Base-by-base conservation (phyloP, 2,888 invertebrate species). In the Seira sanloemensis region DNA sequence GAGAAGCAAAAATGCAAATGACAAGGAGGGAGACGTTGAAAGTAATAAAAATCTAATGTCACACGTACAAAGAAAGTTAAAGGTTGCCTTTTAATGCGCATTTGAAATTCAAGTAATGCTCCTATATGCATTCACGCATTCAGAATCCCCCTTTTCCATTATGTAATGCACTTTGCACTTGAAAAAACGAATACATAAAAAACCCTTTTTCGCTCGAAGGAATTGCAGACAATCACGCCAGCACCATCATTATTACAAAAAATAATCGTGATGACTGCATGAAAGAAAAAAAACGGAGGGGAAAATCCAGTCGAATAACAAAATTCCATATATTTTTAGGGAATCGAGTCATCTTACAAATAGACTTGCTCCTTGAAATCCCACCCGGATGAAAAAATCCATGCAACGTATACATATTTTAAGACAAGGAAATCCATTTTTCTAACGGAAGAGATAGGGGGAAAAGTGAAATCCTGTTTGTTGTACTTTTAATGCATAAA, bases 171-270 rank as follows among this genome's bases (percentile, higher is more conserved):
- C n/a, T n/a, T n/a, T n/a, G n/a, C n/a, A n/a, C n/a, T n/a, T n/a
- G n/a, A n/a, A 76, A 46, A 50, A 27, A n/a, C 24, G 12, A 66
- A 25, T 67, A 67, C 27, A 76, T 68, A 67, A 73, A 54, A 67
- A 73, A 79, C 66, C 78, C 67, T 72, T 46, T 69, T 46, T 54
- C 58, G 68, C 80, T 80, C 46, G 12, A 65, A 37, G n/a, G 62
- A 80, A 80, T 74, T 58, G 62, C 80, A 73, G n/a, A 73, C 54
- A 80, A 80, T 80, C 80, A 74, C 74, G 80, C 80, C 68, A 80
- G 68, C 80, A 58, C 19, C 58, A 74, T 80, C 68, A 68, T 74
- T 62, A 66, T 72, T 24, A 46, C 26, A 25, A 26, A 54, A 73
- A 67, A 67, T 50, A 73, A 79, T 67, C 67, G 46, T 58, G 79